phyloP scores from a whole-genome alignment of 2,888 invertebrate genomes.

The Antitype chi region DNA sequence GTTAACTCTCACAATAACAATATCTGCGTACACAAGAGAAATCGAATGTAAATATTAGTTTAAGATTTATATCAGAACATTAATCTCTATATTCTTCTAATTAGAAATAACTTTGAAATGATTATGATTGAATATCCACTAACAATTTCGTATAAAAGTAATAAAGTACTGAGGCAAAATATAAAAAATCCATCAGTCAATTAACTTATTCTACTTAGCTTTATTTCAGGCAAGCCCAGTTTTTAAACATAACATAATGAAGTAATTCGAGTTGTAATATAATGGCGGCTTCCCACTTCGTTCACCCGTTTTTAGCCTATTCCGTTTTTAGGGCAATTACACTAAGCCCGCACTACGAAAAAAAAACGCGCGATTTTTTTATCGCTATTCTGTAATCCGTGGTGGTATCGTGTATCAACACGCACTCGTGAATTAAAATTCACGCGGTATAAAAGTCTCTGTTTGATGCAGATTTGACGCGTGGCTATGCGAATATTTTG shows the following conservation, averaged over 20 bases:
- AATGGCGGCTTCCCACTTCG: background rate
- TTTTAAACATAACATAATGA: constrained; percentile 20
- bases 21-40: constrained; percentile 45
- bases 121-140: constrained; percentile 38
- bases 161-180: constrained; percentile 38
- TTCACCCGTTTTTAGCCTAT: background rate
- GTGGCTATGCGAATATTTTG: background rate
- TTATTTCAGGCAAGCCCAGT: constrained; percentile 27
- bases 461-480: background rate
- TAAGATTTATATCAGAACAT: constrained; percentile 22
- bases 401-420: background rate
- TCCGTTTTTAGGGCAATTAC: background rate
- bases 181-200: constrained; percentile 55
- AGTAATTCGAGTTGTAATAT: background rate
- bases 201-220: constrained; percentile 32
- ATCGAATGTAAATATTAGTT: constrained; percentile 52
- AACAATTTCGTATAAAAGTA: constrained; percentile 30
- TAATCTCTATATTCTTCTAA: constrained; percentile 18
- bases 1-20: constrained; percentile 48
- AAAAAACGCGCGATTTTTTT: background rate
- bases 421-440: background rate
- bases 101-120: constrained; percentile 40
- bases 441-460: too few relatives aligned
- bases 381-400: background rate
- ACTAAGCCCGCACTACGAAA: background rate